Evolutionary conservation across 1,140 invertebrate genomes (phyloP).

Genomic region (Riptortus pedestris): DNA sequence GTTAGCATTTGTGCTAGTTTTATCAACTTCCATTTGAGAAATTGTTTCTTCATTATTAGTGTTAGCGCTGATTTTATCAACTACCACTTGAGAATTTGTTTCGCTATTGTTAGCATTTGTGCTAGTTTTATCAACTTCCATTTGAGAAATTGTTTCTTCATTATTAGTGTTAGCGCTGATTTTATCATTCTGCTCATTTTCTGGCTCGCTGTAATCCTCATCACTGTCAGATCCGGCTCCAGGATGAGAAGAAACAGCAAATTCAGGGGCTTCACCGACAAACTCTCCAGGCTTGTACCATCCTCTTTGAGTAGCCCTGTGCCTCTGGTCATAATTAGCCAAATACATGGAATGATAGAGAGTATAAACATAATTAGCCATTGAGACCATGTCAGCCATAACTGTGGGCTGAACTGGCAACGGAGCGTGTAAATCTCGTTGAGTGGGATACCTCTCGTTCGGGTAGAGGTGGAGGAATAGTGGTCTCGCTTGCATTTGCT

Average conservation of each 20-base stretch:
- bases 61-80: too few relatives aligned
- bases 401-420: slow-evolving; percentile 40
- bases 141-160: too few relatives aligned
- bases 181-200: too few relatives aligned
- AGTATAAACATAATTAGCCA: slow-evolving; percentile 86
- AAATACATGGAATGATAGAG: slow-evolving; percentile 53
- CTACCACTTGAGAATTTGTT: too few relatives aligned
- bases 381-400: slow-evolving; percentile 80
- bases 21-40: too few relatives aligned
- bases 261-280: slow-evolving; percentile 17
- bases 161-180: too few relatives aligned
- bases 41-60: too few relatives aligned
- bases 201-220: too few relatives aligned
- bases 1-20: too few relatives aligned
- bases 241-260: slow-evolving; percentile 23
- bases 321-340: slow-evolving; percentile 1
- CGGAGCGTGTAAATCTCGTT: slow-evolving; percentile 41
- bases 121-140: too few relatives aligned
- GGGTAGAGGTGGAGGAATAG: slow-evolving; percentile 64
- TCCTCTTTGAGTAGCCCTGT: slow-evolving; percentile 1
- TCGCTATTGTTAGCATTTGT: too few relatives aligned
- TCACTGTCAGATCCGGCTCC: slow-evolving; percentile 24
- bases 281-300: slow-evolving; percentile 27
- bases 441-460: slow-evolving; percentile 65
- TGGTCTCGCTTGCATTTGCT: slow-evolving; percentile 57